Evolutionary conservation across 23 tunicate genomes (phyloP), one percentile per base, ranked within the genome.

Genomic region (Diplosoma virens): DNA sequence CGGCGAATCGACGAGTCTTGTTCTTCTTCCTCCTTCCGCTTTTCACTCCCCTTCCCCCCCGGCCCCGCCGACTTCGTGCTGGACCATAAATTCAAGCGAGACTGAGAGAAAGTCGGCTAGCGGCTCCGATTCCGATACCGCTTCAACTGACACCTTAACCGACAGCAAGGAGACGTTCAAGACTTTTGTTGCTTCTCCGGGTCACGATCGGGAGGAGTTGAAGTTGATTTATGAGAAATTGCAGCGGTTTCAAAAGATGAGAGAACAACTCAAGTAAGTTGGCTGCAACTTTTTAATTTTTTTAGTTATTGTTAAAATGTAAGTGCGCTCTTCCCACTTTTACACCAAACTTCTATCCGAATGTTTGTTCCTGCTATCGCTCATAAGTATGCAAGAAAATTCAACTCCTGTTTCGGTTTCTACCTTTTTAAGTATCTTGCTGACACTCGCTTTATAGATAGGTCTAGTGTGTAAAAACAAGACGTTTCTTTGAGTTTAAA

Each of bases 191-290:
- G 76, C 79, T 32, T 83, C 88, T 21, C 75, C 78, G 23, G 37
- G 73, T 36, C 54, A 35, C 1, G 71, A 52, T 5, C 73, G 85
- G 25, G 87, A 77, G 35, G 96, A 89, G 53, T 24, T 89, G 58
- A 75, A 32, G 56, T 27, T 29, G 53, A 89, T 89, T 33, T 79
- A 89, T 27, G 50, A 50, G 48, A 47, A 83, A 33, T 32, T 89
- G 72, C 83, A 82, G 52, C 79, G 82, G 23, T 89, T 84, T 72
- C 88, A 89, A 37, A 33, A 82, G 6, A 26, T 61, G 35, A 77
- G 84, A 47, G 67, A 82, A 1, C 79, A 68, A 20, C 37, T 89
- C 22, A 89, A 63, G 89, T 84, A 48, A 68, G 17, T n/a, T n/a
- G n/a, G n/a, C n/a, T n/a, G n/a, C n/a, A n/a, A n/a, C n/a, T n/a